Percentiles rank a stretch among this genome's conserved stretches.
These are phyloP conservation scores for Alectura lathami DNA, from an alignment of 2,113 vertebrate species.

Conservation along the genomic window DNA sequence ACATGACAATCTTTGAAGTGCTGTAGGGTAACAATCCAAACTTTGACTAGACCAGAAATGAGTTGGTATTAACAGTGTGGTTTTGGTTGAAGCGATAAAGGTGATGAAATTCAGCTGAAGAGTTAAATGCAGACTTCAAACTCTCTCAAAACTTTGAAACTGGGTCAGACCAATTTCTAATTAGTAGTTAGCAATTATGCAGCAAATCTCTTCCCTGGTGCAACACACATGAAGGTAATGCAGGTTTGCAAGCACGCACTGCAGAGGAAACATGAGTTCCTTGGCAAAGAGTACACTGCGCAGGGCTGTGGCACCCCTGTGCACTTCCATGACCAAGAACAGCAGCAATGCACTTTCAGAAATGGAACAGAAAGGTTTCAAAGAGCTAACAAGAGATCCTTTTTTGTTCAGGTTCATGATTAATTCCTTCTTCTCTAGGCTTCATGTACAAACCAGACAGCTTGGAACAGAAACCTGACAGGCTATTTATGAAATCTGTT, in stretches of 20 bases:
- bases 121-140: neutral
- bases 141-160: neutral
- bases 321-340: neutral
- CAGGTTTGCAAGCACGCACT: neutral
- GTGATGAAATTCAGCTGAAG: neutral
- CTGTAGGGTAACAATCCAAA: neutral
- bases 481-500: neutral
- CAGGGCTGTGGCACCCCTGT: neutral
- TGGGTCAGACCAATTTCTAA: neutral
- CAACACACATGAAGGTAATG: neutral
- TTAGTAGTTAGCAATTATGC: neutral
- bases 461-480: neutral
- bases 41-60: neutral
- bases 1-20: neutral
- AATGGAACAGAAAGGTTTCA: neutral
- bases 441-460: neutral
- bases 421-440: neutral
- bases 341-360: neutral
- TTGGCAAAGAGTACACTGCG: neutral
- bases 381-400: neutral
- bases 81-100: neutral
- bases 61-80: neutral
- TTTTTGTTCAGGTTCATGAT: neutral
- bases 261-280: neutral
- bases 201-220: neutral